These are phyloP conservation scores for Adoxophyes honmai DNA, from an alignment of 1,140 invertebrate genomes.

Conservation along the genomic window DNA sequence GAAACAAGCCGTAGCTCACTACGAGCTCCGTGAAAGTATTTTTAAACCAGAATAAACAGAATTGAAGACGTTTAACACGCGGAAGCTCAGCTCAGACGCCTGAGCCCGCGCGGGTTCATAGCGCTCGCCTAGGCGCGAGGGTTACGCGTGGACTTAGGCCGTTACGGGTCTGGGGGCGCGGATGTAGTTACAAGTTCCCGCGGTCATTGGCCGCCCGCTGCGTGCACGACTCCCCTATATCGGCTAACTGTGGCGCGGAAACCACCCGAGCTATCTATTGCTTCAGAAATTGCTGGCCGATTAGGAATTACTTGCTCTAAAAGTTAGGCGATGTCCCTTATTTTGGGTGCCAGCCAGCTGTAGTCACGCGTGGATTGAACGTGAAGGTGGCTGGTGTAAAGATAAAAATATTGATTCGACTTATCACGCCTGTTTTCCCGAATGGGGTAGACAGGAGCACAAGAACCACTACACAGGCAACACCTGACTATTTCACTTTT, in stretches of 20 bases:
- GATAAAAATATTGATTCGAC: too few species aligned
- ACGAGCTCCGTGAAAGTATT: background rate
- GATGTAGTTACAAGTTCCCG: conserved; percentile 73
- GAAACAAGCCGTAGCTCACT: too few species aligned
- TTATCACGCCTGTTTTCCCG: too few species aligned
- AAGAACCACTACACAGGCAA: too few species aligned
- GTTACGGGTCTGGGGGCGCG: conserved; percentile 32
- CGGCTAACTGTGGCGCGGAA: conserved; percentile 65
- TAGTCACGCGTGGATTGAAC: too few species aligned
- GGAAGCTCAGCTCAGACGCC: conserved; percentile 45
- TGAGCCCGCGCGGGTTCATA: conserved; percentile 52
- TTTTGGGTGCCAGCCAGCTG: too few species aligned
- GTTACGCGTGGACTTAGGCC: conserved; percentile 34
- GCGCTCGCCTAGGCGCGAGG: conserved; percentile 34
- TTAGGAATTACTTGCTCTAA: too few species aligned
- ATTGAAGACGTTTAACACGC: conserved; percentile 36
- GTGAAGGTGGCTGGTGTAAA: too few species aligned
- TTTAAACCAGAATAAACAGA: conserved; percentile 19
- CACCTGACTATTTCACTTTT: too few species aligned
- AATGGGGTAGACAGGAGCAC: too few species aligned
- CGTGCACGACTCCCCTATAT: conserved; percentile 67
- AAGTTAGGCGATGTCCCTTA: too few species aligned
- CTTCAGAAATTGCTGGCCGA: too few species aligned
- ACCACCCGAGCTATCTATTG: conserved; percentile 16
- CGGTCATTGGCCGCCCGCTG: conserved; percentile 68